phyloP scores from a whole-genome alignment of 1,140 invertebrate species.

The Drosophila bocqueti region DNA sequence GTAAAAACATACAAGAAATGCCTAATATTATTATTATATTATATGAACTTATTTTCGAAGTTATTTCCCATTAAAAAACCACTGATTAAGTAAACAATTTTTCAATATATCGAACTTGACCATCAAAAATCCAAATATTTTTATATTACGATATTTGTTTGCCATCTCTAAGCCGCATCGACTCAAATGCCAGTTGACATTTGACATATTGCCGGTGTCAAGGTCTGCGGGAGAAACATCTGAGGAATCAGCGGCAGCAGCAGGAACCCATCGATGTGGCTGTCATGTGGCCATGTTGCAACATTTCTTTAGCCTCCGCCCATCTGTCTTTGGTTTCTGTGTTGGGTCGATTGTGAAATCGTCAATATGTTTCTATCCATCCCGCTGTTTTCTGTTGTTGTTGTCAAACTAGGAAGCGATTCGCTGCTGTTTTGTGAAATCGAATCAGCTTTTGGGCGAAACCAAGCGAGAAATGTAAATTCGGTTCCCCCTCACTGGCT shows the following conservation, averaged over 20 bases:
- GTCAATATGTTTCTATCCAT: constrained; percentile 49
- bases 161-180: constrained; percentile 5
- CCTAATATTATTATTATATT: background rate
- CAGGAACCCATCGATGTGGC: constrained; percentile 36
- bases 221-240: constrained; percentile 19
- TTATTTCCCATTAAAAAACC: background rate
- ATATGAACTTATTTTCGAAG: background rate
- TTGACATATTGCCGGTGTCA: constrained; percentile 66
- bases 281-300: constrained; percentile 49
- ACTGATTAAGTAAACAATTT: fast-evolving
- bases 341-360: constrained; percentile 43
- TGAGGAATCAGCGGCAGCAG: constrained; percentile 6
- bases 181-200: constrained; percentile 58
- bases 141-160: too few species aligned
- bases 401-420: constrained; percentile 46
- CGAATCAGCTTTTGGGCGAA: constrained; percentile 36
- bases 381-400: constrained; percentile 7
- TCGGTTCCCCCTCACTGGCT: constrained; percentile 26
- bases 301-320: constrained; percentile 30
- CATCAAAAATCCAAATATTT: background rate
- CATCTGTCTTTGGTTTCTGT: constrained; percentile 39
- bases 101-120: background rate
- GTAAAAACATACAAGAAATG: background rate
- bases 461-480: constrained; percentile 29
- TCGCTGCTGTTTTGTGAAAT: constrained; percentile 43